Evolutionary conservation across 30 jellyfish, hydroid and myxozoan genomes (phyloP).

Genomic region (Chrysaora quinquecirrha): DNA sequence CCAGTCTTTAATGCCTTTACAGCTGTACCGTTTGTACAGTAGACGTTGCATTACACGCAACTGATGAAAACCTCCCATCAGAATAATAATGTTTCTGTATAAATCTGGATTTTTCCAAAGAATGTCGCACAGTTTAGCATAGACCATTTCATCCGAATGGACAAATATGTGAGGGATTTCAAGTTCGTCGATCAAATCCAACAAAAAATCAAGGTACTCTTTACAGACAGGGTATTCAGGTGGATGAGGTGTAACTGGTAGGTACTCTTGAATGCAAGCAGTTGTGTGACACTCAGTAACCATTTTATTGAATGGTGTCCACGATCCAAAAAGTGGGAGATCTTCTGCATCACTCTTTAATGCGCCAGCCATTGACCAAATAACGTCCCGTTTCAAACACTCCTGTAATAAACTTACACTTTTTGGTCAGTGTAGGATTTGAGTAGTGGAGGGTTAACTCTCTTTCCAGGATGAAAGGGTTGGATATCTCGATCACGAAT

Average conservation of each 20-base stretch:
- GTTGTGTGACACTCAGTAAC: neutral
- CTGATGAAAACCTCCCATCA: slow-evolving; percentile 68
- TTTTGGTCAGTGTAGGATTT: neutral
- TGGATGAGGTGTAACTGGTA: slow-evolving; percentile 19
- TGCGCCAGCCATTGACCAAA: neutral
- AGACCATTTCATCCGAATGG: slow-evolving; percentile 42
- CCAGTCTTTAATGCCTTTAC: slow-evolving; percentile 55
- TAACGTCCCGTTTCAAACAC: neutral
- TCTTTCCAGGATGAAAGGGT: neutral
- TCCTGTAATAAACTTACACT: neutral
- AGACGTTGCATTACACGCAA: slow-evolving; percentile 44
- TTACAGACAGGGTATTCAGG: slow-evolving; percentile 9
- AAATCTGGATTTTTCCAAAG: slow-evolving; percentile 46
- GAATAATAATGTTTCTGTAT: slow-evolving; percentile 9
- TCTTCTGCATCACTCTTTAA: neutral
- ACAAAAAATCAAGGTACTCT: neutral
- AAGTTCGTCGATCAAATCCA: slow-evolving; percentile 1
- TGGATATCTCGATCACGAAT: neutral
- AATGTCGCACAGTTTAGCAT: slow-evolving; percentile 45
- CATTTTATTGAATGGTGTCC: slow-evolving; percentile 24
- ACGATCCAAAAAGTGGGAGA: slow-evolving; percentile 7
- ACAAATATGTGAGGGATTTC: slow-evolving; percentile 23
- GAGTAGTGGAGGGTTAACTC: neutral
- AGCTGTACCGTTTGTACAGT: slow-evolving; percentile 28
- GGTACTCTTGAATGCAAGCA: slow-evolving; percentile 26